Base-by-base conservation (phyloP, 2,797 vertebrate species). In the Pseudotriccus pelzelni region DNA sequence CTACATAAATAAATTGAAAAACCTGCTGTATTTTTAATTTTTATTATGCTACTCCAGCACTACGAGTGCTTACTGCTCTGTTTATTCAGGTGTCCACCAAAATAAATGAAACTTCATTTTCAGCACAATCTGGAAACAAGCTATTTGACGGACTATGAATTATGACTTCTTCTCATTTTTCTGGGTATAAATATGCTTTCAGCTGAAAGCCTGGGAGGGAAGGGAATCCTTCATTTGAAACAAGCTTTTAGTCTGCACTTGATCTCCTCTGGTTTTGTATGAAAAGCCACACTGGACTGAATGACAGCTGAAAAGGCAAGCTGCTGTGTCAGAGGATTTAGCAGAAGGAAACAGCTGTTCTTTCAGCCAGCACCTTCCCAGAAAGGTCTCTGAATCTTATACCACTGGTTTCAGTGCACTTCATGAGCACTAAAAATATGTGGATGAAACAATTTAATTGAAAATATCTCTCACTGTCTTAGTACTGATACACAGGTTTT, bases 251-350 rank as follows among this genome's bases (percentile, higher is more conserved):
- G 64, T 69, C 66, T 96, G 79, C 36, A 68, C 53, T 91, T 91
- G 89, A 80, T 95, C 80, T 84, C 82, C 78, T 88, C 90, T 91
- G 84, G 62, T 94, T 88, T 93, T 94, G 46, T 93, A 79, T 94
- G 90, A 95, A 93, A 94, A 97, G 75, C 78, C 37, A 56, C 87
- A 74, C 4, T 83, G 89, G 49, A 34, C 83, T 96, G 90, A 97
- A 82, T 92, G 96, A 91, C 84, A 94, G 83, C 86, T 95, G 95
- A 96, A 96, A 97, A 87, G 70, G 75, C 86, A 93, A 91, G 84
- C 81, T 55, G 67, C 88, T 93, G 36, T 84, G 70, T 95, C 74
- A 58, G 89, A 90, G 67, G 78, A 94, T 94, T 96, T 89, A 91
- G 75, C 74, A 95, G 95, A 95, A 94, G 60, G 77, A 97, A 85